A percentile compares a stretch with the other conserved stretches of the same genome.
phyloP scores from a whole-genome alignment of 2,888 invertebrate genomes.

The Cephus spinipes region DNA sequence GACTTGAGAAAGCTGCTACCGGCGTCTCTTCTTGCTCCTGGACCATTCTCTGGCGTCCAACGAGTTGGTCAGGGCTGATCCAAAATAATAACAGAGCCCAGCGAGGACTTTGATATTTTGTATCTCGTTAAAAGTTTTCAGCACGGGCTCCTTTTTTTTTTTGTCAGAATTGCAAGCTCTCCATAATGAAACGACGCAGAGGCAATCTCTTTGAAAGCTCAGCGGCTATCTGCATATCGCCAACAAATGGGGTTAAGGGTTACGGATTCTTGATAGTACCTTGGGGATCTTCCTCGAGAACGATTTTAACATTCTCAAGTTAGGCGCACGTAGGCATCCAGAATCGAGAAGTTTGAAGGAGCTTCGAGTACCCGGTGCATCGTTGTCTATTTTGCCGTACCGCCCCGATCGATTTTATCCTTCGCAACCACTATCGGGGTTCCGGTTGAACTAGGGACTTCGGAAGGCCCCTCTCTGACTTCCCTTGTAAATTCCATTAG shows the following conservation, averaged over 20 bases:
- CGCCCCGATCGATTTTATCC: background rate
- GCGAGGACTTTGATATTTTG: background rate
- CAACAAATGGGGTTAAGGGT: background rate
- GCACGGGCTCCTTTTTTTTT: background rate
- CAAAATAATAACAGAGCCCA: background rate
- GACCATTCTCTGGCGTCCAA: background rate
- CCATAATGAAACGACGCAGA: background rate
- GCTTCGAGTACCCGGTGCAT: background rate
- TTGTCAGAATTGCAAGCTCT: background rate
- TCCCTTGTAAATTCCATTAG: constrained; percentile 13
- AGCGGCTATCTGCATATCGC: background rate
- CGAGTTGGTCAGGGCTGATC: background rate
- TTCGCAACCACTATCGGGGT: background rate
- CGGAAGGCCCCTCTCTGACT: constrained; percentile 9
- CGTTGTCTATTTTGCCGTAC: background rate
- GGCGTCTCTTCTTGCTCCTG: background rate
- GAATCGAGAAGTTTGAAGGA: background rate
- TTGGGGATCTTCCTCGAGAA: background rate
- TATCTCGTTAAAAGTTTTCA: background rate
- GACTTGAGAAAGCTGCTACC: constrained; percentile 5
- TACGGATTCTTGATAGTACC: background rate
- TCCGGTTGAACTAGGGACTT: background rate
- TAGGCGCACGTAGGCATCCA: background rate
- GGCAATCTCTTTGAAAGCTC: background rate
- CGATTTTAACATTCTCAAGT: background rate